Conservation (phyloP, 2,113 vertebrate species). For the Zosterops hypoxanthus region DNA sequence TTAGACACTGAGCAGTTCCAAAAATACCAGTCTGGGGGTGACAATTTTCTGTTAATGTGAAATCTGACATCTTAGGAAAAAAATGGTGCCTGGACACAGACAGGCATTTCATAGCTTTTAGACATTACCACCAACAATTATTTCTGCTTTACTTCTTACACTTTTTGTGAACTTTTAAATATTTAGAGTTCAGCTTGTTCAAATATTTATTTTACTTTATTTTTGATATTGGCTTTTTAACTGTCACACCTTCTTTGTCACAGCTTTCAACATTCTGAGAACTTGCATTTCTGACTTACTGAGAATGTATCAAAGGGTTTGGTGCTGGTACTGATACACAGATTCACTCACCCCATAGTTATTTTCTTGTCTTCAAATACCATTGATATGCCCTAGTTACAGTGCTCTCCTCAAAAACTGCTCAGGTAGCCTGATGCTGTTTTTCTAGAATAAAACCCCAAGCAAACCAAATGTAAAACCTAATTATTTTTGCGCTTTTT, state of each 20-base stretch:
- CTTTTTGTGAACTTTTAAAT: not conserved
- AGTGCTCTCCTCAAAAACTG: not conserved
- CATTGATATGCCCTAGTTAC: not conserved
- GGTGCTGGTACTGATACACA: not conserved
- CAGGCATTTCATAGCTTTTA: not conserved
- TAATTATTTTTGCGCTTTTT: not conserved
- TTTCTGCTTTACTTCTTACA: not conserved
- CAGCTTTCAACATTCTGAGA: not conserved
- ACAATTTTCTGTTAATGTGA: not conserved
- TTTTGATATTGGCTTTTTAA: slow-evolving; percentile 2
- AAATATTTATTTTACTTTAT: not conserved
- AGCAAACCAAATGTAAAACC: not conserved
- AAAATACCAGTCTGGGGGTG: not conserved
- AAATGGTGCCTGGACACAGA: not conserved
- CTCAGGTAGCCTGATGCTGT: not conserved
- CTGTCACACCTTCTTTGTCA: not conserved
- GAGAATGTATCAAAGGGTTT: not conserved
- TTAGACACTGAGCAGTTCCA: not conserved
- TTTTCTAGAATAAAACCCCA: not conserved
- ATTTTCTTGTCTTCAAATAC: not conserved
- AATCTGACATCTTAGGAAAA: not conserved
- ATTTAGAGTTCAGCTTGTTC: slow-evolving; percentile 20
- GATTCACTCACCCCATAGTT: not conserved
- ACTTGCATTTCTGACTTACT: not conserved
- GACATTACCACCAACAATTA: not conserved